Conservation (phyloP, 2,888 invertebrate genomes). For the Eulithis testata region DNA sequence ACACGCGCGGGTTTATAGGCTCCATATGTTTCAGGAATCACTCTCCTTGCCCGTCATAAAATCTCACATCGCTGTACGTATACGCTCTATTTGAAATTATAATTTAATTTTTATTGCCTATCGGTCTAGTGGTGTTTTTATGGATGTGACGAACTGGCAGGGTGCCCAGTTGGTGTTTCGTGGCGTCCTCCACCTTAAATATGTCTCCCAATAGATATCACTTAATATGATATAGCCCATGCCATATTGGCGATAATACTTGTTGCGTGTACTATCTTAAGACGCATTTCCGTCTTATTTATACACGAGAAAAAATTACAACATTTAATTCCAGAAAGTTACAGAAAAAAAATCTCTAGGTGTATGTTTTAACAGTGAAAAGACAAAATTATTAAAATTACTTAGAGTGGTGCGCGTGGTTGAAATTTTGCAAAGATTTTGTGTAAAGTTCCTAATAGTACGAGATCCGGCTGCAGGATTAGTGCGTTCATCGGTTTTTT, state of each 20-base stretch:
- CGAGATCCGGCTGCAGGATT: too few relatives aligned
- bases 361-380: slow-evolving; percentile 38
- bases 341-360: neutral
- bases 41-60: slow-evolving; percentile 71
- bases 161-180: slow-evolving; percentile 30
- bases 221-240: slow-evolving; percentile 1
- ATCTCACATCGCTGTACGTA: slow-evolving; percentile 58
- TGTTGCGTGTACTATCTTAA: slow-evolving; percentile 1
- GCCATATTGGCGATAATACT: slow-evolving; percentile 1
- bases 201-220: slow-evolving; percentile 1
- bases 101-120: slow-evolving; percentile 48
- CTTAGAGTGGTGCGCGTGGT: slow-evolving; percentile 51
- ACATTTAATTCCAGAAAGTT: neutral
- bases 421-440: slow-evolving; percentile 44
- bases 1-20: slow-evolving; percentile 73
- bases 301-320: neutral
- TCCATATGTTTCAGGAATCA: slow-evolving; percentile 76
- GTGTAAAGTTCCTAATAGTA: slow-evolving; percentile 67
- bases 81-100: slow-evolving; percentile 45
- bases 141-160: slow-evolving; percentile 21
- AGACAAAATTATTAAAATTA: slow-evolving; percentile 74
- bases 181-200: slow-evolving; percentile 28
- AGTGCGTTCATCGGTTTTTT: too few relatives aligned
- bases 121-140: slow-evolving; percentile 29
- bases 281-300: neutral